Evolutionary conservation across 2,888 invertebrate species (phyloP).

Genomic region (Sminthurides aquaticus): DNA sequence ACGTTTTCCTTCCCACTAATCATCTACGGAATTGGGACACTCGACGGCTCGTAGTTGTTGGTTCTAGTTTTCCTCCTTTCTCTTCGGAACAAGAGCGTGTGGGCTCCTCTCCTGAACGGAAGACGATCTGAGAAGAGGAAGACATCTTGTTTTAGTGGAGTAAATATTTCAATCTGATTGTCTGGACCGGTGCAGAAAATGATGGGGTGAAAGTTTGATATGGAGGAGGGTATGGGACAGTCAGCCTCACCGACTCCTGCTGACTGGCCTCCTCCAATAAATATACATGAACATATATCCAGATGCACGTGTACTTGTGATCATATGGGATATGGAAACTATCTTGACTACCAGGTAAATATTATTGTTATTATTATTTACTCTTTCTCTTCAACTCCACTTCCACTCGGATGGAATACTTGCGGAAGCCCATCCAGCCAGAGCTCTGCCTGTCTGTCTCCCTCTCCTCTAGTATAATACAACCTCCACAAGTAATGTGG

Average conservation of each 20-base stretch:
- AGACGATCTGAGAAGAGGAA: background rate
- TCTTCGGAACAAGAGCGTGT: too few species aligned
- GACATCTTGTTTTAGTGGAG: background rate
- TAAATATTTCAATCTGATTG: background rate
- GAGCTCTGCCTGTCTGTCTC: background rate
- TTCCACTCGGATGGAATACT: background rate
- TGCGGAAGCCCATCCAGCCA: background rate
- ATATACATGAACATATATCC: constrained; percentile 81
- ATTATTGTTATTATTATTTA: too few species aligned
- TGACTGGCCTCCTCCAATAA: constrained; percentile 50
- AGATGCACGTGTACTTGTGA: constrained; percentile 84
- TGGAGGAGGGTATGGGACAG: constrained; percentile 44
- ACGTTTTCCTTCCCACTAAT: too few species aligned
- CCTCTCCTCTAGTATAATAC: too few species aligned
- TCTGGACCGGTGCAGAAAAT: background rate
- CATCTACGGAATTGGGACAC: too few species aligned
- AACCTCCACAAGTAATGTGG: too few species aligned
- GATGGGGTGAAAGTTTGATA: constrained; percentile 42
- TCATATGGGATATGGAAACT: constrained; percentile 89
- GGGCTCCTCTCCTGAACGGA: too few species aligned
- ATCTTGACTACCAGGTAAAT: constrained; percentile 68
- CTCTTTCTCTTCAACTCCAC: background rate
- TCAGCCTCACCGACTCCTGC: constrained; percentile 41
- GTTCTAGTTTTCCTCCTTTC: too few species aligned
- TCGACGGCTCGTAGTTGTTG: too few species aligned